Evolutionary conservation across 2,888 invertebrate species (phyloP).

Genomic region (Zygaena filipendulae): DNA sequence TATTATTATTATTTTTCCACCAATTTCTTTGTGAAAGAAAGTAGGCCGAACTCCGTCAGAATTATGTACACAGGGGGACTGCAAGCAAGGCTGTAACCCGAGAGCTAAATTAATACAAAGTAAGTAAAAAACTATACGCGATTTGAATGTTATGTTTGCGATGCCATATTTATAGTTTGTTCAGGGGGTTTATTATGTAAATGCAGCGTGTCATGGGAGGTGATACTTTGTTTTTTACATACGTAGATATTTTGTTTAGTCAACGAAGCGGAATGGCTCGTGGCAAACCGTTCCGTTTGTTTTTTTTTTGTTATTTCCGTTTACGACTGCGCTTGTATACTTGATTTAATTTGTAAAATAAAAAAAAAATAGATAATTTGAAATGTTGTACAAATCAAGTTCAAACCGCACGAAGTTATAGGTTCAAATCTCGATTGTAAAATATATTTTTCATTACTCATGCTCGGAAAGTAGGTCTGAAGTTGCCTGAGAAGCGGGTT

Average conservation of each 20-base stretch:
- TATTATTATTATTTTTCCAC: constrained; percentile 54
- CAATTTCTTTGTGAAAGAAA: constrained; percentile 51
- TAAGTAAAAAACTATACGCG: constrained; percentile 49
- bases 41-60: constrained; percentile 37
- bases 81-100: constrained; percentile 51
- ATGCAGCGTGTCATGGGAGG: constrained; percentile 41
- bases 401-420: no score
- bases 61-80: constrained; percentile 41
- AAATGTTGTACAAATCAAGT: no score
- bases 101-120: constrained; percentile 62
- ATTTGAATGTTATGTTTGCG: constrained; percentile 50
- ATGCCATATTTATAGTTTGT: constrained; percentile 45
- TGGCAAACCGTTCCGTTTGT: constrained; percentile 49
- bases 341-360: no score
- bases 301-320: constrained; percentile 5
- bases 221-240: constrained; percentile 33
- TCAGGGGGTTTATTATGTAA: constrained; percentile 61
- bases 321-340: background rate
- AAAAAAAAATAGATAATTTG: no score
- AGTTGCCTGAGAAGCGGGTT: no score
- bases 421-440: constrained; percentile 17
- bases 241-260: constrained; percentile 26
- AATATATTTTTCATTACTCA: no score
- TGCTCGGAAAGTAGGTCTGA: no score
- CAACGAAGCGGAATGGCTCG: constrained; percentile 48